Percentiles rank a stretch among this genome's conserved stretches.
Conservation (phyloP, 2,113 vertebrate genomes). For the Hyaena hyaena region DNA sequence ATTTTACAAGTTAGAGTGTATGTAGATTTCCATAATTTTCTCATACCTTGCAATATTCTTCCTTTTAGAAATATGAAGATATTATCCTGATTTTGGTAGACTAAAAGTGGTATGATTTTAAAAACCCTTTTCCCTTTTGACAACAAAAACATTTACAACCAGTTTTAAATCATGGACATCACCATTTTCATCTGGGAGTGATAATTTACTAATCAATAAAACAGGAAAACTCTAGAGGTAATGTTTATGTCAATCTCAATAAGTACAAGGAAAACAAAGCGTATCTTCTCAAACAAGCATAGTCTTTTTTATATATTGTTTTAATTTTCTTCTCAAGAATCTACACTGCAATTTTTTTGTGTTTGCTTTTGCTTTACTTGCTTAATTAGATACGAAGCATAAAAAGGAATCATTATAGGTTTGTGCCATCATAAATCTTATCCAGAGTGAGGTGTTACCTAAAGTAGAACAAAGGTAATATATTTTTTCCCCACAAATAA, state of each 20-base stretch:
- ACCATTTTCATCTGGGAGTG: background rate
- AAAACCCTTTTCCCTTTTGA: background rate
- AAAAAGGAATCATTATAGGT: background rate
- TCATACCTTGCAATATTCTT: background rate
- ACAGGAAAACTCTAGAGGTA: background rate
- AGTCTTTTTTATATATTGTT: background rate
- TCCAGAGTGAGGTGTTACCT: background rate
- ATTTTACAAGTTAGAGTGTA: background rate
- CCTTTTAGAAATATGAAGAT: background rate
- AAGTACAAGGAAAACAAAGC: background rate
- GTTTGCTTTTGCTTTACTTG: background rate
- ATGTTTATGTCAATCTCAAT: background rate
- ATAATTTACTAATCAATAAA: background rate
- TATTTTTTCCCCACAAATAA: background rate
- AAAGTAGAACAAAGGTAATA: background rate
- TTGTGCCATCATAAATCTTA: background rate
- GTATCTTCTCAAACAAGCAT: background rate
- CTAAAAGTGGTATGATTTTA: background rate
- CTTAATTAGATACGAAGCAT: background rate
- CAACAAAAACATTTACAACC: background rate
- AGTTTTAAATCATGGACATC: background rate
- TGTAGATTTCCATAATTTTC: background rate
- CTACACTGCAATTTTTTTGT: background rate
- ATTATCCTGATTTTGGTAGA: background rate
- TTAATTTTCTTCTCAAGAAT: slow-evolving; percentile 1